Conservation (phyloP, 2,113 vertebrate genomes). For the Heterotilapia buettikoferi region DNA sequence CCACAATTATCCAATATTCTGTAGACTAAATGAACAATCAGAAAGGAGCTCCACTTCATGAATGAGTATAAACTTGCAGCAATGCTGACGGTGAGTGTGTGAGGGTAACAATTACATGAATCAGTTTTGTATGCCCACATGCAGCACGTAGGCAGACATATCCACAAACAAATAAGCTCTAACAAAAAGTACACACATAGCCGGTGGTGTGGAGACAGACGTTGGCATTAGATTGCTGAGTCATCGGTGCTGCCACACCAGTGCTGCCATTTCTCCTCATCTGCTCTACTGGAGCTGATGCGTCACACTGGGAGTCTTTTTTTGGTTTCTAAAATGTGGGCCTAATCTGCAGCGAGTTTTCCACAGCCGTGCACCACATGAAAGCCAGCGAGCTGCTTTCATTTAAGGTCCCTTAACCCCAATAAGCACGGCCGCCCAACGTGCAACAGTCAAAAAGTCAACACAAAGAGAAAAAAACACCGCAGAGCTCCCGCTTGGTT, state of each 20-base stretch:
- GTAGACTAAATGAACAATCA: background rate
- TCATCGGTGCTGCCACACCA: constrained; percentile 48
- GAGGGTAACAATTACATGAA: constrained; percentile 19
- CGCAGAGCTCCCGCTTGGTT: background rate
- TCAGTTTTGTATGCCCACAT: constrained; percentile 26
- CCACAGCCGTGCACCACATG: constrained; percentile 60
- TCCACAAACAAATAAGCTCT: background rate
- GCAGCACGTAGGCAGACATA: constrained; percentile 10
- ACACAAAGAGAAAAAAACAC: background rate
- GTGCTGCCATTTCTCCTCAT: constrained; percentile 35
- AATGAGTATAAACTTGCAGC: background rate
- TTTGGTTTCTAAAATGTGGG: constrained; percentile 12
- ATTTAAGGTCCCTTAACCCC: constrained; percentile 33
- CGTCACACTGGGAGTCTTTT: constrained; percentile 23
- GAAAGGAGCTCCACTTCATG: background rate
- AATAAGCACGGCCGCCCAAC: background rate
- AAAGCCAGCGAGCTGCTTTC: constrained; percentile 27
- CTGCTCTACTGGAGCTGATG: constrained; percentile 36
- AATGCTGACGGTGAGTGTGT: background rate
- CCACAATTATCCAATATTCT: background rate
- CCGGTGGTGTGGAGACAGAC: constrained; percentile 23
- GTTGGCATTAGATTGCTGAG: constrained; percentile 55
- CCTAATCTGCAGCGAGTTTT: constrained; percentile 49
- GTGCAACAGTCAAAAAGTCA: constrained; percentile 15
- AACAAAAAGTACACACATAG: background rate